These are phyloP conservation scores for Darevskia mixta DNA, from an alignment of 2,797 vertebrate genomes.

Conservation along the genomic window DNA sequence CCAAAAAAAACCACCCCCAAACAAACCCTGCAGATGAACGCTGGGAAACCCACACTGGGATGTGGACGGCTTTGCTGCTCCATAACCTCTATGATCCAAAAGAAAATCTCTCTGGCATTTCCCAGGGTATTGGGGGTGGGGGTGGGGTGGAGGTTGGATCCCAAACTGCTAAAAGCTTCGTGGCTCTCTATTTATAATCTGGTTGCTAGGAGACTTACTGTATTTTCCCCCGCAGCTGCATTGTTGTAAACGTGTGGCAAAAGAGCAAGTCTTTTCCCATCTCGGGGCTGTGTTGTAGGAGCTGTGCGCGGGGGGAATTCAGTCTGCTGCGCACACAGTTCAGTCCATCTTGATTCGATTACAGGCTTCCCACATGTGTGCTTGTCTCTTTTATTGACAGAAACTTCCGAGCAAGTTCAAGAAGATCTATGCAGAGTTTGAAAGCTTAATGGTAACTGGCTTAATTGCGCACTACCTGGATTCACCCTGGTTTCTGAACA, in stretches of 20 bases:
- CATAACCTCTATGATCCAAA: constrained; percentile 36
- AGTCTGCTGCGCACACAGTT: constrained; percentile 49
- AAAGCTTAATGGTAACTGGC: constrained; percentile 95
- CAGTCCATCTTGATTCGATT: constrained; percentile 61
- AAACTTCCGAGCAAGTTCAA: constrained; percentile 99
- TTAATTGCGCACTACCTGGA: constrained; percentile 64
- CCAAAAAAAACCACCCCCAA: neutral
- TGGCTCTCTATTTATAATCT: constrained; percentile 78
- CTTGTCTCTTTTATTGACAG: constrained; percentile 83
- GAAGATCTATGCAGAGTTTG: constrained; percentile 97
- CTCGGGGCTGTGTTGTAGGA: constrained; percentile 63
- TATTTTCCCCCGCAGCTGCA: constrained; percentile 70
- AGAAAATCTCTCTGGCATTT: constrained; percentile 56
- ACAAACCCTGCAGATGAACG: neutral
- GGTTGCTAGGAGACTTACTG: constrained; percentile 77
- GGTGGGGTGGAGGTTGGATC: constrained; percentile 45
- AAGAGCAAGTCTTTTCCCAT: constrained; percentile 66
- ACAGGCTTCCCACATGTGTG: constrained; percentile 37
- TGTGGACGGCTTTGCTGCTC: constrained; percentile 6
- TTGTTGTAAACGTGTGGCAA: constrained; percentile 73
- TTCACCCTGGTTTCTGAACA: constrained; percentile 75
- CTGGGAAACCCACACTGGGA: constrained; percentile 53
- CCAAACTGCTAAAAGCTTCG: constrained; percentile 71
- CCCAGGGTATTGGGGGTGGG: constrained; percentile 50
- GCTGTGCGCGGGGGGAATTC: neutral